Evolutionary conservation across 2,888 invertebrate genomes (phyloP).

Genomic region (Dryococelus australis): DNA sequence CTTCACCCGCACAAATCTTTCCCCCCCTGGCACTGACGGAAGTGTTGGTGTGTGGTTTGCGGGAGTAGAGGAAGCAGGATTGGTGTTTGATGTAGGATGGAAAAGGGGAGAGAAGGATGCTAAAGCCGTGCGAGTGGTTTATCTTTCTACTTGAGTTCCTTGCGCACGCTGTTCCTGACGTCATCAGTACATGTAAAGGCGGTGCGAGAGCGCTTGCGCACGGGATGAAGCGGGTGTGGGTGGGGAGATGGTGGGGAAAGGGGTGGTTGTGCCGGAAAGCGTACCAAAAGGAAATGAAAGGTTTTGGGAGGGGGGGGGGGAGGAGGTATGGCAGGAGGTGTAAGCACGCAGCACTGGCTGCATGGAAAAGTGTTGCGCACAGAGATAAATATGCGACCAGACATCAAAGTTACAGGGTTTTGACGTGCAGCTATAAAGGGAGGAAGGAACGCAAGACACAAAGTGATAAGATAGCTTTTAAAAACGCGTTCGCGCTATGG

Average conservation of each 20-base stretch:
- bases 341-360: neutral
- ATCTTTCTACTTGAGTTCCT: conserved; percentile 25
- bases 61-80: neutral
- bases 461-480: neutral
- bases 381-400: conserved; percentile 16
- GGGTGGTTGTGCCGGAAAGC: conserved; percentile 7
- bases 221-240: neutral
- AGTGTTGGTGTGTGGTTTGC: neutral
- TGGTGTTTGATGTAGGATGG: neutral
- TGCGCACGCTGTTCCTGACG: conserved; percentile 24
- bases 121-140: conserved; percentile 25
- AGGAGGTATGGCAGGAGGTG: neutral
- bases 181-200: conserved; percentile 27
- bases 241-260: neutral
- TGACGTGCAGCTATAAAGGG: neutral
- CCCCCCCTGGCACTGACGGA: neutral
- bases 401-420: conserved; percentile 4
- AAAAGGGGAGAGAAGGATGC: neutral
- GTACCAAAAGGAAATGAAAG: neutral
- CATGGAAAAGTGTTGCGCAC: neutral
- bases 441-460: conserved; percentile 1
- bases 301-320: neutral
- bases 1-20: neutral
- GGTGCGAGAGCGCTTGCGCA: neutral
- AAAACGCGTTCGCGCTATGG: neutral